These are phyloP conservation scores for Anas platyrhynchos DNA, from an alignment of 2,113 vertebrate species.

Conservation along the genomic window DNA sequence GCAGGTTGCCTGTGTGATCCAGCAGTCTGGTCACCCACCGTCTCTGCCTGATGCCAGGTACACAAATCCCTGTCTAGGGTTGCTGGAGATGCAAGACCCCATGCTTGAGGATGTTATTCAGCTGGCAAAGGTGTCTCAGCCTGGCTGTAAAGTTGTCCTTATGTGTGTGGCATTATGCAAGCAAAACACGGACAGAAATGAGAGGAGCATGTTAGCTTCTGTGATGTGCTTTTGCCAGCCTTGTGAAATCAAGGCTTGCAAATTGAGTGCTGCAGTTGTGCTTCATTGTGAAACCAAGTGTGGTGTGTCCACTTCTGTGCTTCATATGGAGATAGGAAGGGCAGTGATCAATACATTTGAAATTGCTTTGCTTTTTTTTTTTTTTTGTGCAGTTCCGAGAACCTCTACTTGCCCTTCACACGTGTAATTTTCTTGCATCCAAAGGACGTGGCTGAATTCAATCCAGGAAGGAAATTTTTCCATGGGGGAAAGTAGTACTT, in stretches of 20 bases:
- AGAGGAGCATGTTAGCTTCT: neutral
- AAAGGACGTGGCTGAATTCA: neutral
- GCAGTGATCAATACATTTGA: neutral
- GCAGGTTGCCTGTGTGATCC: accelerated
- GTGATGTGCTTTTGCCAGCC: neutral
- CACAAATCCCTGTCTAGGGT: neutral
- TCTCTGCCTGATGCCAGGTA: neutral
- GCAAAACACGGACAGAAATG: neutral
- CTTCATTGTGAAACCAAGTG: neutral
- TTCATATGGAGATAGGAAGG: slow-evolving; percentile 16
- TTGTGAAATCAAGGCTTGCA: slow-evolving; percentile 4
- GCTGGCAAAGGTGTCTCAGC: neutral
- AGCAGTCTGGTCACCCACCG: neutral
- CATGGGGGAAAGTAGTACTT: neutral
- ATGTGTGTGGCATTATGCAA: neutral
- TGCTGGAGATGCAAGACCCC: neutral
- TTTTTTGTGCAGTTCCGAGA: neutral
- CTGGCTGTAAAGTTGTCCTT: accelerated
- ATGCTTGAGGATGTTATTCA: accelerated
- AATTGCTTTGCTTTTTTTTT: neutral
- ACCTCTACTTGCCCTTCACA: neutral
- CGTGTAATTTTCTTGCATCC: neutral
- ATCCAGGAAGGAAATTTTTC: neutral
- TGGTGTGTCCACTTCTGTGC: neutral
- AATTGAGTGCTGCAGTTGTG: slow-evolving; percentile 4